Conservation (phyloP, 1,140 invertebrate species). For the Sweltsa coloradensis region DNA sequence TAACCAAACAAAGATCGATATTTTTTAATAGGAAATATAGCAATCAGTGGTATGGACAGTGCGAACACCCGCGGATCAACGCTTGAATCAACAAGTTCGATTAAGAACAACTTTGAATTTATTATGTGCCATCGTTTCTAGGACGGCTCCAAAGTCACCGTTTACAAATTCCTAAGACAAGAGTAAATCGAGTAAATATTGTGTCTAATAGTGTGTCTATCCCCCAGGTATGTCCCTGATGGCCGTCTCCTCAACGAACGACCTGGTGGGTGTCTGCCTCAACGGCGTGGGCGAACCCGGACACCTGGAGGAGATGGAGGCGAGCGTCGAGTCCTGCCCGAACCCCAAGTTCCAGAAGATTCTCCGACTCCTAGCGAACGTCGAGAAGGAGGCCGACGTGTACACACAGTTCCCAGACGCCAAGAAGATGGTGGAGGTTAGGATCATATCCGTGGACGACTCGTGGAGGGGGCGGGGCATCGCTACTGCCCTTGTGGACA, state of each 20-base stretch:
- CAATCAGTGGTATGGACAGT: too few species aligned
- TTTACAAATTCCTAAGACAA: too few species aligned
- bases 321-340: constrained; percentile 13
- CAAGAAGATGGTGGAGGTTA: constrained; percentile 41
- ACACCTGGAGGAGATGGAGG: constrained; percentile 17
- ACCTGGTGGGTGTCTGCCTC: constrained; percentile 43
- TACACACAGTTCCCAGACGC: constrained; percentile 40
- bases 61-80: too few species aligned
- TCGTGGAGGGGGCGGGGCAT: constrained; percentile 50
- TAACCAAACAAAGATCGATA: too few species aligned
- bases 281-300: constrained; percentile 33
- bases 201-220: too few species aligned
- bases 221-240: constrained; percentile 1
- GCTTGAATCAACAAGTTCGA: too few species aligned
- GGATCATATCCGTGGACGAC: constrained; percentile 50
- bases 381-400: constrained; percentile 39
- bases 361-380: constrained; percentile 39
- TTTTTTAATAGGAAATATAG: too few species aligned
- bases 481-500: constrained; percentile 45
- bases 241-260: constrained; percentile 23
- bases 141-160: too few species aligned
- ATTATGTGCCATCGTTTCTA: too few species aligned
- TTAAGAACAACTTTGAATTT: too few species aligned
- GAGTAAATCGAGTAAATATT: too few species aligned
- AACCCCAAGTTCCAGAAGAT: constrained; percentile 44